These are phyloP conservation scores for Odontothrips loti DNA, from an alignment of 2,888 invertebrate species.

Conservation along the genomic window DNA sequence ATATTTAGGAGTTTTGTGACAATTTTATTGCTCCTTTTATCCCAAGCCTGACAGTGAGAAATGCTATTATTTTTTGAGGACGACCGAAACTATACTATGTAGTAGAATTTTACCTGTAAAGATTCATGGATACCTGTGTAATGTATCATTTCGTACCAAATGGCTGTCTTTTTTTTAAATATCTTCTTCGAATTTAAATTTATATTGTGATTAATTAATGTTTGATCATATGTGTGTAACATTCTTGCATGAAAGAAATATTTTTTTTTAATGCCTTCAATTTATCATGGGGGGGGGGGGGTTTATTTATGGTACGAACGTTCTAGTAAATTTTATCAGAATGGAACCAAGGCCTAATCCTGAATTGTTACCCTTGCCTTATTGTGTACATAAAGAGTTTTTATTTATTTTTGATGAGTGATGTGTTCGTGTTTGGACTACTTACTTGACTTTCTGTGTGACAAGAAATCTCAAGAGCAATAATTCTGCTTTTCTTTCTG, in stretches of 20 bases:
- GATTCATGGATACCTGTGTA: background rate
- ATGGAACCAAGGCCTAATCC: constrained; percentile 20
- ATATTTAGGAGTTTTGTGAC: background rate
- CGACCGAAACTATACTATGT: background rate
- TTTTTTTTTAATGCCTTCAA: too few species aligned
- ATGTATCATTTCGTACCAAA: background rate
- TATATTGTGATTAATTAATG: background rate
- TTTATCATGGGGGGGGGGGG: too few species aligned
- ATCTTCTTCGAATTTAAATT: background rate
- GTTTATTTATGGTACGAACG: too few species aligned
- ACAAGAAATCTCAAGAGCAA: background rate
- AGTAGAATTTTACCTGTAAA: background rate
- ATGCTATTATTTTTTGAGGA: background rate
- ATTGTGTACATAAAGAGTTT: constrained; percentile 11
- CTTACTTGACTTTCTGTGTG: background rate
- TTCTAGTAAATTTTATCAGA: background rate
- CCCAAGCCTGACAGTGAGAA: background rate
- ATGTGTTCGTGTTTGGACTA: constrained; percentile 7
- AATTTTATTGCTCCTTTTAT: background rate
- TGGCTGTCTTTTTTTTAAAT: background rate
- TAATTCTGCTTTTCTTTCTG: background rate
- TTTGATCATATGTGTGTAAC: background rate
- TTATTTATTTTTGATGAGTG: constrained; percentile 25
- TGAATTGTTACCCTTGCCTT: constrained; percentile 3
- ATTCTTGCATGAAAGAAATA: too few species aligned